Conservation (phyloP, 2,888 invertebrate species). For the Diadromus collaris region DNA sequence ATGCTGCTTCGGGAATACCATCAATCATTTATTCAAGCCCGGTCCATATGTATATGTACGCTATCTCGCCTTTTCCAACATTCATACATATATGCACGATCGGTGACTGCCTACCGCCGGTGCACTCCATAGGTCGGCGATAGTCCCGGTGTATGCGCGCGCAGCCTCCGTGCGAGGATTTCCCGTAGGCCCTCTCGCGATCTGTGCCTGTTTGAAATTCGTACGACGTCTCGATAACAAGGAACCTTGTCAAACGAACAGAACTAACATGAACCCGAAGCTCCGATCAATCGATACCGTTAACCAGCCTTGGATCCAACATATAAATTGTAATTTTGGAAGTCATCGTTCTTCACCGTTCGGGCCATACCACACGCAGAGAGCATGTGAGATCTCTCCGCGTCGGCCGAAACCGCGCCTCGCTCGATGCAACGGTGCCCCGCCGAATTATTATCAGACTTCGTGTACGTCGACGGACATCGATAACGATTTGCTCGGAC, state of each 20-base stretch:
- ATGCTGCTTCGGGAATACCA: constrained; percentile 58
- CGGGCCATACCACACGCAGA: constrained; percentile 16
- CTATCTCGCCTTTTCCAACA: constrained; percentile 45
- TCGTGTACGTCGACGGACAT: constrained; percentile 23
- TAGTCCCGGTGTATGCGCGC: constrained; percentile 10
- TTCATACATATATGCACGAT: constrained; percentile 19
- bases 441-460: constrained; percentile 38
- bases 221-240: constrained; percentile 52
- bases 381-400: constrained; percentile 21
- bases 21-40: constrained; percentile 66
- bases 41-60: constrained; percentile 37
- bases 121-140: constrained; percentile 40
- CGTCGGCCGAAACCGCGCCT: constrained; percentile 19
- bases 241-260: constrained; percentile 52
- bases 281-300: constrained; percentile 50
- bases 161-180: constrained; percentile 18
- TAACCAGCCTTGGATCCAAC: constrained; percentile 42
- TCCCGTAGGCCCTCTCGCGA: constrained; percentile 29
- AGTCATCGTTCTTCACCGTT: constrained; percentile 37
- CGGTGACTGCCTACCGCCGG: constrained; percentile 18
- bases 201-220: constrained; percentile 46
- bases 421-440: constrained; percentile 45
- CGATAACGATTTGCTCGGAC: constrained; percentile 55
- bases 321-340: constrained; percentile 59
- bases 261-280: constrained; percentile 7